Conservation (phyloP, 2,797 vertebrate species). For the Darevskia mixta region DNA sequence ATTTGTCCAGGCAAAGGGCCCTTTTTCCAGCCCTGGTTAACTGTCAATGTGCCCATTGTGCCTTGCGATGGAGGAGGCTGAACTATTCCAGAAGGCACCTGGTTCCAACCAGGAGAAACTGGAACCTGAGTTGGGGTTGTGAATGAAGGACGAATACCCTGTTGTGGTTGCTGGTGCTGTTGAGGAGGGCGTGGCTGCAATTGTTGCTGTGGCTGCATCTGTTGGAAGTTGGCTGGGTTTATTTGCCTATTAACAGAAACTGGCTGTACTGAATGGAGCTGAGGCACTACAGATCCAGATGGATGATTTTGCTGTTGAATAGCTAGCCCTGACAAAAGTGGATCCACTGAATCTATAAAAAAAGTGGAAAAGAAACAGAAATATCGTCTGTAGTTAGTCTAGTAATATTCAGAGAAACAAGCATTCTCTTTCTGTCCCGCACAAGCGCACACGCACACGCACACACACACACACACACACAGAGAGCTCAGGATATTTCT, state of each 20-base stretch:
- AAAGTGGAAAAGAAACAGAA: conserved; percentile 62
- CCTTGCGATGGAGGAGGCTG: conserved; percentile 90
- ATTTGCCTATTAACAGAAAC: conserved; percentile 90
- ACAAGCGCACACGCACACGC: no score
- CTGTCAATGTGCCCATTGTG: conserved; percentile 81
- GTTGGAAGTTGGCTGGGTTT: conserved; percentile 89
- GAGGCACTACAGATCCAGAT: conserved; percentile 88
- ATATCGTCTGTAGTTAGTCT: conserved; percentile 29
- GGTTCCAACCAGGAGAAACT: conserved; percentile 94
- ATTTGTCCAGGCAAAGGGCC: conserved; percentile 89
- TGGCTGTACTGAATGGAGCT: conserved; percentile 92
- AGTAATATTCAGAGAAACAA: not conserved
- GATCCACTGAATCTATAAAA: conserved; percentile 90
- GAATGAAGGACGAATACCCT: conserved; percentile 90
- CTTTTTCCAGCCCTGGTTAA: conserved; percentile 92
- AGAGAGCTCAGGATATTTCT: not conserved
- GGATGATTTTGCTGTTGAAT: conserved; percentile 88
- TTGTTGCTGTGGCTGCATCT: conserved; percentile 88
- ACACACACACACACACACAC: no score
- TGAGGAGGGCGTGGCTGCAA: conserved; percentile 89
- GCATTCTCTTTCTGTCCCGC: not conserved
- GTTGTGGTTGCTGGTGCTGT: conserved; percentile 87
- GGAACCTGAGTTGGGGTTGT: conserved; percentile 92
- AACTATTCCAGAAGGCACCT: conserved; percentile 90
- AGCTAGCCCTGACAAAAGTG: conserved; percentile 90